Evolutionary conservation across 2,113 vertebrate species (phyloP).

Genomic region (Circaetus gallicus): DNA sequence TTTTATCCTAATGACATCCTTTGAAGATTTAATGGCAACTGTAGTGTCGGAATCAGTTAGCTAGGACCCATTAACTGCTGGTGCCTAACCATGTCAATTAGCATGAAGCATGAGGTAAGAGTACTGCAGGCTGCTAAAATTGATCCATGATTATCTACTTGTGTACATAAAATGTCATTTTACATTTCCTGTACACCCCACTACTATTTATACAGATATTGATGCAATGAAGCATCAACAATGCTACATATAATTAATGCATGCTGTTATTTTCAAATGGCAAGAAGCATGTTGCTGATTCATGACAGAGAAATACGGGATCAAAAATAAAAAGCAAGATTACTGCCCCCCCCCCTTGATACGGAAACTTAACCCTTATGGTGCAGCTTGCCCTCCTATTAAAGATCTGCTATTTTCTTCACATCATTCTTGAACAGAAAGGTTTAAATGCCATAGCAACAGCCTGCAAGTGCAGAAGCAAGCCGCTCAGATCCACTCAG

Average conservation of each 20-base stretch:
- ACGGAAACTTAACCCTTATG: not conserved
- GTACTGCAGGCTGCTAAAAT: not conserved
- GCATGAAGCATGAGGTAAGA: not conserved
- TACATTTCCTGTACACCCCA: not conserved
- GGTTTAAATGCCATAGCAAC: constrained; percentile 55
- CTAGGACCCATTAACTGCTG: not conserved
- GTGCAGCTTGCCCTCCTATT: not conserved
- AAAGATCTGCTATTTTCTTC: not conserved
- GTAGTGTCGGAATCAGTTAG: not conserved
- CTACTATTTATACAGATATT: not conserved
- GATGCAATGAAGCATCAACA: not conserved
- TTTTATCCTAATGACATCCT: not conserved
- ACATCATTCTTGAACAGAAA: not conserved
- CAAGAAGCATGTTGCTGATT: not conserved
- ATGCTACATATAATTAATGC: not conserved
- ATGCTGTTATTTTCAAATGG: not conserved
- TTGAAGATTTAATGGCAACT: not conserved
- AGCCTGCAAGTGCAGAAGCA: not conserved
- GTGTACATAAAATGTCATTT: not conserved
- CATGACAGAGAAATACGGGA: not conserved
- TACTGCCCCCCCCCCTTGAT: too few species aligned
- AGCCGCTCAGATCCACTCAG: not conserved
- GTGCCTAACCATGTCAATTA: not conserved
- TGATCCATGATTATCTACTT: not conserved
- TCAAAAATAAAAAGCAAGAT: not conserved